phyloP scores from a whole-genome alignment of 1,140 invertebrate genomes.

The Pantala flavescens region DNA sequence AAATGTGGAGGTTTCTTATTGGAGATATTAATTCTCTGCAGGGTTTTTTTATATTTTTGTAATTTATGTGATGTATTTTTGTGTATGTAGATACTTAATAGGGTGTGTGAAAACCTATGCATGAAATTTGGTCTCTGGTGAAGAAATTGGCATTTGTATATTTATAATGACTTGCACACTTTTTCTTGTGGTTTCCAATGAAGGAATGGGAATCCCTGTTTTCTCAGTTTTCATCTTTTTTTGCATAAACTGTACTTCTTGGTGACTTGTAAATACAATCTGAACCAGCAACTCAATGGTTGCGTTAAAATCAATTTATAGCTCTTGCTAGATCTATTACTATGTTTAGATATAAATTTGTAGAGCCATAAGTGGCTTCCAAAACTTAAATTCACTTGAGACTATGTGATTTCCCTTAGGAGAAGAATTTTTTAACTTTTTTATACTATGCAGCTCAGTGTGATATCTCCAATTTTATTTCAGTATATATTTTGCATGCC shows the following conservation, averaged over 20 bases:
- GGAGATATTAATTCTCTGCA: neutral
- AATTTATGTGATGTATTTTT: constrained; percentile 11
- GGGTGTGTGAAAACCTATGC: neutral
- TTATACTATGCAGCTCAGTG: constrained; percentile 9
- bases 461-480: neutral
- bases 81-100: neutral
- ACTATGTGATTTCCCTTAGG: neutral
- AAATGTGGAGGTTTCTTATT: neutral
- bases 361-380: neutral
- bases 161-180: constrained; percentile 6
- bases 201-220: neutral
- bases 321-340: neutral
- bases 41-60: constrained; percentile 10
- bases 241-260: neutral
- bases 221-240: neutral
- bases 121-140: neutral
- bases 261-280: neutral
- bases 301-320: neutral
- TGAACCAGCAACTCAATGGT: neutral
- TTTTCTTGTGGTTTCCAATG: neutral
- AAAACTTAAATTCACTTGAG: neutral
- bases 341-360: neutral
- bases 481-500: neutral
- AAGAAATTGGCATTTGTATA: constrained; percentile 8
- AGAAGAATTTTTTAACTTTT: neutral